phyloP scores from a whole-genome alignment of 2,113 vertebrate species.

The Phyllostomus hastatus region DNA sequence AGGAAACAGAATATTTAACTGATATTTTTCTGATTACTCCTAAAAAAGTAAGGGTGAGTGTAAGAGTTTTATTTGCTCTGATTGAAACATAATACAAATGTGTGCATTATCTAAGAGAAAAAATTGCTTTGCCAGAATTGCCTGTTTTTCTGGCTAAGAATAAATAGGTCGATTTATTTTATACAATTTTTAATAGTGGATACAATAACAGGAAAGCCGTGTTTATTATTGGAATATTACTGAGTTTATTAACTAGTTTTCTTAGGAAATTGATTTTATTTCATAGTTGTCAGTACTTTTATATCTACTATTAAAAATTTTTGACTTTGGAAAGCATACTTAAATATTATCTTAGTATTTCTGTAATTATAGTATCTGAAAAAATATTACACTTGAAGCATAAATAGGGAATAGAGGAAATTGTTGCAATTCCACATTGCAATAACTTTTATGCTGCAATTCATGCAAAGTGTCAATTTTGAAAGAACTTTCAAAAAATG shows the following conservation, averaged over 20 bases:
- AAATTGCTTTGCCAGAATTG: not conserved
- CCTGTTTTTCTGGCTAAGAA: not conserved
- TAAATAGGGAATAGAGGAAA: not conserved
- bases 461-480: not conserved
- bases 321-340: not conserved
- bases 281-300: constrained; percentile 28
- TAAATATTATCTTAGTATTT: not conserved
- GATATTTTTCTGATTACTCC: not conserved
- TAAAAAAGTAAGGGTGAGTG: not conserved
- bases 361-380: not conserved
- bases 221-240: not conserved
- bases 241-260: not conserved
- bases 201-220: not conserved
- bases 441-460: not conserved
- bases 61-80: constrained; percentile 2
- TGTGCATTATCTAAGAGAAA: not conserved
- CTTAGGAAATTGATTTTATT: constrained; percentile 9
- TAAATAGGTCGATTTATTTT: constrained; percentile 28
- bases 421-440: not conserved
- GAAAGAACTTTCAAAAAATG: not conserved
- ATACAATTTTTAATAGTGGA: not conserved
- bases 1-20: constrained; percentile 22
- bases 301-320: not conserved
- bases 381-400: constrained; percentile 9
- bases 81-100: not conserved